Percentiles rank a stretch among this genome's conserved stretches.
These are phyloP conservation scores for Plagiodera versicolora DNA, from an alignment of 2,888 invertebrate genomes.

Conservation along the genomic window DNA sequence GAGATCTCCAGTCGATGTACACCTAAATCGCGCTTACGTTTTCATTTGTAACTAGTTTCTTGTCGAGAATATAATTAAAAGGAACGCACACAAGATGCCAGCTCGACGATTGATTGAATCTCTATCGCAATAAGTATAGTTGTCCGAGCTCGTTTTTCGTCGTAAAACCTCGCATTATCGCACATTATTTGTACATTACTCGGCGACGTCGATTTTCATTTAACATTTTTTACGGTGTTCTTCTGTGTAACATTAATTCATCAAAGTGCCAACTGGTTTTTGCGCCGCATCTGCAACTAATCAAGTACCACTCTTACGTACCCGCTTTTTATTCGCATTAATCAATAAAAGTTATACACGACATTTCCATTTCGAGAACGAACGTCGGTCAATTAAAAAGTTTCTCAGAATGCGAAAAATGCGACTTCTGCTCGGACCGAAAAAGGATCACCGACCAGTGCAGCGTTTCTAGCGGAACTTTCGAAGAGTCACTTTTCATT, in stretches of 20 bases:
- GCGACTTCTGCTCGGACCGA: neutral
- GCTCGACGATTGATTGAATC: conserved; percentile 16
- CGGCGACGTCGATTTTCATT: conserved; percentile 16
- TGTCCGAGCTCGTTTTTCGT: neutral
- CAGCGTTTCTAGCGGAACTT: too few relatives aligned
- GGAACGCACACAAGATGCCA: conserved; percentile 11
- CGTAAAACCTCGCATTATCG: conserved; percentile 22
- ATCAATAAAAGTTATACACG: neutral
- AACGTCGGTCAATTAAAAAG: neutral
- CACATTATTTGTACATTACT: conserved; percentile 23
- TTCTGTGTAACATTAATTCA: conserved; percentile 17
- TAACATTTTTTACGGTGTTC: conserved; percentile 16
- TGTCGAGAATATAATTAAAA: conserved; percentile 11
- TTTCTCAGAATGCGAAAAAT: neutral
- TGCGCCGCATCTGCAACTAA: conserved; percentile 2
- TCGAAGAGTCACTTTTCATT: too few relatives aligned
- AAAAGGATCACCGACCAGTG: neutral
- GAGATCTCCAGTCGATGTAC: conserved; percentile 18
- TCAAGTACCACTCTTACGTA: conserved; percentile 7
- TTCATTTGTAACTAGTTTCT: conserved; percentile 17
- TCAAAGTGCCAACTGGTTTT: conserved; percentile 19
- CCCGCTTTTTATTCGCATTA: conserved; percentile 9
- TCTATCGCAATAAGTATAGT: conserved; percentile 17
- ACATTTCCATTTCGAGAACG: neutral
- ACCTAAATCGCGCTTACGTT: conserved; percentile 11